These are phyloP conservation scores for Falco rusticolus DNA, from an alignment of 2,797 vertebrate species.

Conservation along the genomic window DNA sequence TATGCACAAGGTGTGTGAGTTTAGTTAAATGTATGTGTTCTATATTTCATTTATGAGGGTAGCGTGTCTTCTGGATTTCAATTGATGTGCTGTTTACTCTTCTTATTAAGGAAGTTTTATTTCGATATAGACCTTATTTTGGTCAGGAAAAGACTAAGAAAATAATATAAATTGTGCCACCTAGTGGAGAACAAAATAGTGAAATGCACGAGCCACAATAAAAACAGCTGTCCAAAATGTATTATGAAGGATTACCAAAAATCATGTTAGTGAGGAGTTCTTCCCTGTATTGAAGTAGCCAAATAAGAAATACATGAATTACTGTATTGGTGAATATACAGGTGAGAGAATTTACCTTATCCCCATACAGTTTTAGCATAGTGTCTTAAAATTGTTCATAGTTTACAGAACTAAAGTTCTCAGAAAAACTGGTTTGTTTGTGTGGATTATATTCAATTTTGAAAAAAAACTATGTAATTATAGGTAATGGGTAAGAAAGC, in stretches of 20 bases:
- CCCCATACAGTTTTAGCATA: neutral
- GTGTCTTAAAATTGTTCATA: neutral
- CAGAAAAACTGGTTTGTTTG: neutral
- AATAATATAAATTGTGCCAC: slow-evolving; percentile 75
- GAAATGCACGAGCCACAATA: neutral
- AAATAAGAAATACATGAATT: neutral
- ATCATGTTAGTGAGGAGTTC: neutral
- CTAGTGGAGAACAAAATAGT: slow-evolving; percentile 67
- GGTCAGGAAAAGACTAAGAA: slow-evolving; percentile 23
- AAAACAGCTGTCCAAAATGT: neutral
- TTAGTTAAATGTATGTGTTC: slow-evolving; percentile 20
- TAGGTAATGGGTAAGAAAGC: neutral
- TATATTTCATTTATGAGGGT: neutral
- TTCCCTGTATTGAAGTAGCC: neutral
- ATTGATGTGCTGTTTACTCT: slow-evolving; percentile 13
- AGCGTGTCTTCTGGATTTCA: neutral
- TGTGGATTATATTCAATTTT: neutral
- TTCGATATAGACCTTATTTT: slow-evolving; percentile 18
- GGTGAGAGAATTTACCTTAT: neutral
- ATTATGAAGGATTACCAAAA: neutral
- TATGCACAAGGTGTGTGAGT: neutral
- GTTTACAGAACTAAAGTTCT: neutral
- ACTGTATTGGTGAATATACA: neutral
- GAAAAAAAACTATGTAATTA: neutral
- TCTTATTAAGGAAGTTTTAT: slow-evolving; percentile 23